phyloP scores from a whole-genome alignment of 1,140 invertebrate genomes.

The Cephus cinctus region DNA sequence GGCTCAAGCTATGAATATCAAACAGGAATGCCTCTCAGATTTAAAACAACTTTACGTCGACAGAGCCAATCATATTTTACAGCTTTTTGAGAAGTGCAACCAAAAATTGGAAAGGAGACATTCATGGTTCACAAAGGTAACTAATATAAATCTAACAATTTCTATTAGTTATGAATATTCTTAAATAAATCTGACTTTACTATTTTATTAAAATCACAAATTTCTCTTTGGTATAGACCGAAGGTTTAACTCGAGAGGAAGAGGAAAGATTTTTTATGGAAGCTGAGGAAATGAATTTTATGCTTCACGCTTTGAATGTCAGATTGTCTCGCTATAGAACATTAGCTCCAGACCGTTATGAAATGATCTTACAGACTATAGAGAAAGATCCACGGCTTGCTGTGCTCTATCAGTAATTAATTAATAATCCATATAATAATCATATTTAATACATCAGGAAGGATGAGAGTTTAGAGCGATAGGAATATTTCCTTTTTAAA shows the following conservation, averaged over 20 bases:
- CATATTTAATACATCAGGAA: no score
- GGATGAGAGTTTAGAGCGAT: no score
- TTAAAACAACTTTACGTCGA: conserved; percentile 55
- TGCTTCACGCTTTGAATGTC: conserved; percentile 50
- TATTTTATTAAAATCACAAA: background rate
- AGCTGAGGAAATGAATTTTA: conserved; percentile 44
- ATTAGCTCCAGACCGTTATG: conserved; percentile 40
- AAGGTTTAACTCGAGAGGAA: conserved; percentile 44
- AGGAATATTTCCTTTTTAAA: no score
- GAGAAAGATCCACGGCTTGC: conserved; percentile 15
- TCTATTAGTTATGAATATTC: background rate
- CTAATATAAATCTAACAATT: background rate
- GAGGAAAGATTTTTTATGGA: conserved; percentile 47
- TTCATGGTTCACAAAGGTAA: conserved; percentile 29
- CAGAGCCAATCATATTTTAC: conserved; percentile 58
- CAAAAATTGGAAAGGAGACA: conserved; percentile 27
- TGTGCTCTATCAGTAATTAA: background rate
- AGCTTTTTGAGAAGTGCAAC: conserved; percentile 50
- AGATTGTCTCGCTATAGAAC: conserved; percentile 46
- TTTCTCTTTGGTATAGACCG: conserved; percentile 29
- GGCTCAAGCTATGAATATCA: conserved; percentile 45
- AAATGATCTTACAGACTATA: conserved; percentile 25
- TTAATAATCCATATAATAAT: no score
- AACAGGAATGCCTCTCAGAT: conserved; percentile 58
- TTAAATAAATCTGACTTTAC: background rate